Conservation (phyloP, 2,888 invertebrate genomes). For the Nipponacmea schrenckii region DNA sequence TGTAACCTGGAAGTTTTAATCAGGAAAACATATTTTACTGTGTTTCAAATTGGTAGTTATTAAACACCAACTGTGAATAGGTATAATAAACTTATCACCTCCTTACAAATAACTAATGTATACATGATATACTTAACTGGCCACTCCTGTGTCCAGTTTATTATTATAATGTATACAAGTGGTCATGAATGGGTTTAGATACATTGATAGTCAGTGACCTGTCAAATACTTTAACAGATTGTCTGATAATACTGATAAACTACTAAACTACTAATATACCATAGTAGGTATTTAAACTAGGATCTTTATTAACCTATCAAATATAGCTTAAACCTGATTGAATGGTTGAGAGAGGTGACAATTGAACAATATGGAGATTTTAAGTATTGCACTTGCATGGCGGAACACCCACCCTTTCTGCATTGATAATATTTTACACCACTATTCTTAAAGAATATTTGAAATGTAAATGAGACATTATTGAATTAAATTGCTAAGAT, state of each 20-base stretch:
- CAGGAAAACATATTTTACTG: too few species aligned
- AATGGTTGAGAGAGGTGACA: too few species aligned
- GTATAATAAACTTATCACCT: neutral
- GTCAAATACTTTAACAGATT: neutral
- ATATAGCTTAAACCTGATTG: neutral
- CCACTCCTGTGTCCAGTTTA: constrained; percentile 5
- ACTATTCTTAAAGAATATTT: too few species aligned
- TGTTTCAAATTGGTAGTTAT: too few species aligned
- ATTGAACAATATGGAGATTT: too few species aligned
- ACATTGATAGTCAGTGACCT: neutral
- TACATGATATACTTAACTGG: neutral
- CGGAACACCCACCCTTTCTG: too few species aligned
- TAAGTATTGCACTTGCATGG: too few species aligned
- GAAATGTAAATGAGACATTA: too few species aligned
- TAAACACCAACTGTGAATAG: too few species aligned
- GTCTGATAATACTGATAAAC: neutral
- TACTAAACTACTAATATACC: neutral
- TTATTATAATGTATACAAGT: constrained; percentile 1
- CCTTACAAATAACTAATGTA: constrained; percentile 2
- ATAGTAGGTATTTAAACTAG: neutral
- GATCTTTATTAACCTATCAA: neutral
- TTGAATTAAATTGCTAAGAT: too few species aligned
- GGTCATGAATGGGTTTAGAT: neutral
- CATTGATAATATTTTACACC: too few species aligned
- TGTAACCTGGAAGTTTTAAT: too few species aligned